phyloP scores from a whole-genome alignment of 2,888 invertebrate genomes.

The Neuroscelio doddi region DNA sequence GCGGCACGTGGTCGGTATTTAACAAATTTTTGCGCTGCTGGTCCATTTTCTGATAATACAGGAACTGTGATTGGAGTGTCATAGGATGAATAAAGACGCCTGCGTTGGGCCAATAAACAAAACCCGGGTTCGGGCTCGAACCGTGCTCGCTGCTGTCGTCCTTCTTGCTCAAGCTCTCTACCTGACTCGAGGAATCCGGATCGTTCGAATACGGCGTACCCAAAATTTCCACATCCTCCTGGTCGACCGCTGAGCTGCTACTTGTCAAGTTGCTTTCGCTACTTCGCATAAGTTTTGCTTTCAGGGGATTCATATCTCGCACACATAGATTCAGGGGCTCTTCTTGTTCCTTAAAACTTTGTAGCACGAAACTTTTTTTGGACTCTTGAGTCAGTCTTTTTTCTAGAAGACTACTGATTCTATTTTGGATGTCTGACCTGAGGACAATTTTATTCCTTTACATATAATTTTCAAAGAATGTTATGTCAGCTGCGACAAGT shows the following conservation, averaged over 20 bases:
- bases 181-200: conserved; percentile 31
- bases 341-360: conserved; percentile 74
- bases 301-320: conserved; percentile 81
- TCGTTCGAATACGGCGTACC: conserved; percentile 41
- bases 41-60: conserved; percentile 84
- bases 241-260: conserved; percentile 75
- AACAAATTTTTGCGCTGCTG: conserved; percentile 70
- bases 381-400: conserved; percentile 81
- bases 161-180: conserved; percentile 70
- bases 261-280: conserved; percentile 77
- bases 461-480: too few relatives aligned
- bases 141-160: conserved; percentile 69
- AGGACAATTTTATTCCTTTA: too few relatives aligned
- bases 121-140: conserved; percentile 71
- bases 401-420: conserved; percentile 81
- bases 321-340: conserved; percentile 90
- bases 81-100: conserved; percentile 83
- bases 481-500: too few relatives aligned
- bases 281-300: conserved; percentile 78
- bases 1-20: conserved; percentile 31
- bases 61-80: conserved; percentile 80
- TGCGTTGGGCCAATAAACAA: conserved; percentile 81
- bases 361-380: conserved; percentile 72
- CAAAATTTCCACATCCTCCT: conserved; percentile 73
- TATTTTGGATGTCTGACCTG: conserved; percentile 78